Evolutionary conservation across 2,888 invertebrate species (phyloP), one percentile per base, ranked within the genome.

Genomic region (Drosophila neutralis): DNA sequence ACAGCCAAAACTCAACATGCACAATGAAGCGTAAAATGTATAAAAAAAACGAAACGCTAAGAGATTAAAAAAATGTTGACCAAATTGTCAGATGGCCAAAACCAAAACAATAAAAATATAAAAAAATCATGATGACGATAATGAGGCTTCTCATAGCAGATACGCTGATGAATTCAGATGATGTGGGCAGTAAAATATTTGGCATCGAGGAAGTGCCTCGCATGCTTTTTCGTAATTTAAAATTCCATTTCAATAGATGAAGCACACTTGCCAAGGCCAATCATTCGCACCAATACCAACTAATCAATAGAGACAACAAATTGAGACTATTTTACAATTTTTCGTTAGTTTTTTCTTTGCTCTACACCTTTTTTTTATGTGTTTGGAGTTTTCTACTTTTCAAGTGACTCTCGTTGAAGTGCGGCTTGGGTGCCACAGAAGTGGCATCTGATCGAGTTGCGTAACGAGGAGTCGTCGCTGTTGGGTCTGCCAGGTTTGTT

Each of bases 1-100:
- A 56, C 42, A 57, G 69, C 36, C 31, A 48, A 69, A 70, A 69
- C 73, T 67, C 65, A 80, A 65, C 57, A 68, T 74, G 66, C 75
- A 78, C 82, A 88, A 78, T 83, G 58, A 52, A 88, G 86, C 83
- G 78, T 80, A 72, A 86, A 83, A 80, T 72, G 64, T 71, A 64
- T 60, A 42, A 11, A 11, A 5, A 21, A 7, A 21, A 33, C 21
- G 5, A 63, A 65, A 75, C 59, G 76, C 53, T 76, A 33, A 42
- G 11, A 80, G 65, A 78, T 78, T 76, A 63, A 29, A 56, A 54
- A 56, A 2, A 56, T 36, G 38, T 73, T 84, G 65, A 57, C 80
- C 80, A 78, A 73, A 78, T 75, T 75, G 75, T 67, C 87, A 80
- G 69, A 86, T 63, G 64, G 63, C 38, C 60, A 73, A 49, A 57